Evolutionary conservation across 1,140 invertebrate species (phyloP), one percentile per base, ranked within the genome.

Genomic region (Macrocentrus cingulum): DNA sequence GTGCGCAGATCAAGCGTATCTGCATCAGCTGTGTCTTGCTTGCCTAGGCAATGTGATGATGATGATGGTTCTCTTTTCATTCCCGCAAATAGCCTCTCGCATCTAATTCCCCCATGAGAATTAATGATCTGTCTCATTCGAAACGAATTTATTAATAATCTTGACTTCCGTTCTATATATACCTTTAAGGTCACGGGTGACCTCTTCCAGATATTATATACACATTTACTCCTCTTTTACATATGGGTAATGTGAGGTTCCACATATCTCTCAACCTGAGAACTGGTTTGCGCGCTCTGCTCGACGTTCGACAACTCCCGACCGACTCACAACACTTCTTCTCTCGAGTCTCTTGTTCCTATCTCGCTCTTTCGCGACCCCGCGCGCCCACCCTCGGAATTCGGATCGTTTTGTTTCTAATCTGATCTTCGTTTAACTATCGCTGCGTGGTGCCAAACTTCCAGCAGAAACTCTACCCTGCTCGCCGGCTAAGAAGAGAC

Each of bases 371-470:
- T 23, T 36, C 36, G 29, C 37, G n/a, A 50, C 34, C 19, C 41
- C 51, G 51, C 36, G 29, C 37, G n/a, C 50, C 34, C 19, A 49
- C 51, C 56, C 25, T 56, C 32, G 56, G 61, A 62, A 62, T 62
- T 62, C 42, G 41, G 45, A 62, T 62, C 61, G 56, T 62, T 62
- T 62, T 62, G 61, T 62, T 49, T 62, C 61, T 62, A 62, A 62
- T 62, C 61, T 62, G 61, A 59, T 62, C 56, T 62, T 52, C 61
- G 56, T 62, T 62, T 62, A 62, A 62, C 61, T 51, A 62, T 62
- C 56, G 53, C 61, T 62, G 52, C 61, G 32, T 62, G 61, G 61
- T 62, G 61, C 61, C 61, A 62, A 62, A 59, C 61, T 23, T 59
- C 19, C 6, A 15, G 18, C 13, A 25, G 11, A 18, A 13, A 44